phyloP scores from a whole-genome alignment of 2,888 invertebrate genomes.

The Rutpela maculata region DNA sequence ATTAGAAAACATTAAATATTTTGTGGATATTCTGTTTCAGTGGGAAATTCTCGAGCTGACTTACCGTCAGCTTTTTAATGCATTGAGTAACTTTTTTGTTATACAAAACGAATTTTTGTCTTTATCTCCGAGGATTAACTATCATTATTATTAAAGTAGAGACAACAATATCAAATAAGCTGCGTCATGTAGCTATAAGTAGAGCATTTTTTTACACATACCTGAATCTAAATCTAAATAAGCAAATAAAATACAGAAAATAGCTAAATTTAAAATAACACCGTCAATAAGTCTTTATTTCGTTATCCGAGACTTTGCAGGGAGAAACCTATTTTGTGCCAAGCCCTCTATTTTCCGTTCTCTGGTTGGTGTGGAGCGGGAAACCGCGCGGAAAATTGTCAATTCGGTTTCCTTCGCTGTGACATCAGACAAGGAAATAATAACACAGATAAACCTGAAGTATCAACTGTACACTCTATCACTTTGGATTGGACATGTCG shows the following conservation, averaged over 20 bases:
- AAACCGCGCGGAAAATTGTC: constrained; percentile 84
- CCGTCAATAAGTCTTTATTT: constrained; percentile 70
- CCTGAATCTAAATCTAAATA: constrained; percentile 56
- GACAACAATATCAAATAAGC: no score
- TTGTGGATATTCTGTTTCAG: no score
- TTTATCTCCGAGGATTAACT: no score
- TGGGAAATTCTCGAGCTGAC: no score
- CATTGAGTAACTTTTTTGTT: no score
- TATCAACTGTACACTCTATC: constrained; percentile 38
- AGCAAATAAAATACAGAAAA: constrained; percentile 56
- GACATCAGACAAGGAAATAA: constrained; percentile 71
- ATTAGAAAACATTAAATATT: no score
- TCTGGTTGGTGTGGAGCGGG: constrained; percentile 66
- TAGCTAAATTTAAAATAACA: constrained; percentile 64
- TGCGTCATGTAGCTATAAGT: no score
- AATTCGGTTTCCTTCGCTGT: constrained; percentile 75
- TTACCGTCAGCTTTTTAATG: no score
- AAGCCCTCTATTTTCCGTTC: constrained; percentile 69
- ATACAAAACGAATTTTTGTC: no score
- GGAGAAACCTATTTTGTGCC: constrained; percentile 66
- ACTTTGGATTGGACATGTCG: constrained; percentile 30
- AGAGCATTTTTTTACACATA: not conserved
- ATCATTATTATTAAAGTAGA: no score
- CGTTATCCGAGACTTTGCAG: constrained; percentile 67
- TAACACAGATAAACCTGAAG: constrained; percentile 65